Evolutionary conservation across 2,888 invertebrate genomes (phyloP).

Genomic region (Lomographa bimaculata): DNA sequence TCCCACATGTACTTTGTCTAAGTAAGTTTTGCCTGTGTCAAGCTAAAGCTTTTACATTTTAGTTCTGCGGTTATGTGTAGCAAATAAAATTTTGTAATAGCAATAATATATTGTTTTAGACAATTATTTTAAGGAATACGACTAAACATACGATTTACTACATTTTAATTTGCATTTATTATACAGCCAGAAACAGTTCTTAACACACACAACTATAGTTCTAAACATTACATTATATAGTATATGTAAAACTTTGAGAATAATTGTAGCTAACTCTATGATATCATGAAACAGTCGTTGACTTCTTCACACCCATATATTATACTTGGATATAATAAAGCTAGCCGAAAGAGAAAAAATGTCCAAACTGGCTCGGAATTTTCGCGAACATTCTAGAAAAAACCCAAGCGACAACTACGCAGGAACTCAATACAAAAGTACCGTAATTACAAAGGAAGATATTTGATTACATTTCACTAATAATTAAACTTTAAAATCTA

Average conservation of each 20-base stretch:
- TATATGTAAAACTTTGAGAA: conserved; percentile 46
- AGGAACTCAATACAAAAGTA: conserved; percentile 22
- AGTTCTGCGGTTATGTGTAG: too few relatives aligned
- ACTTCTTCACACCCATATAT: conserved; percentile 26
- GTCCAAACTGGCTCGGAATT: conserved; percentile 64
- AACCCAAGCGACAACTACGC: conserved; percentile 25
- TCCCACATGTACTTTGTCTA: too few relatives aligned
- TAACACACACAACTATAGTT: conserved; percentile 41
- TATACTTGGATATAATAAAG: conserved; percentile 28
- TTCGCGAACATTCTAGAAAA: conserved; percentile 38
- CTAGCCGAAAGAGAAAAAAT: conserved; percentile 43
- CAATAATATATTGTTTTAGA: too few relatives aligned
- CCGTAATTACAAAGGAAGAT: conserved; percentile 27
- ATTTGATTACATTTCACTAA: conserved; percentile 13
- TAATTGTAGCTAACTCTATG: conserved; percentile 42
- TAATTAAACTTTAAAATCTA: conserved; percentile 18
- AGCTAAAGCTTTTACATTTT: too few relatives aligned
- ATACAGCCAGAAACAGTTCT: conserved; percentile 18
- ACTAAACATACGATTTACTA: conserved; percentile 5
- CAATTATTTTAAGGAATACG: too few relatives aligned
- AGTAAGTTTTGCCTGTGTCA: too few relatives aligned
- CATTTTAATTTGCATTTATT: neutral
- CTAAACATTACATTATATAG: conserved; percentile 40
- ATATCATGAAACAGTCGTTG: conserved; percentile 55
- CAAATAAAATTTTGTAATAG: too few relatives aligned